These are phyloP conservation scores for Agrochola macilenta DNA, from an alignment of 2,888 invertebrate genomes.

Conservation along the genomic window DNA sequence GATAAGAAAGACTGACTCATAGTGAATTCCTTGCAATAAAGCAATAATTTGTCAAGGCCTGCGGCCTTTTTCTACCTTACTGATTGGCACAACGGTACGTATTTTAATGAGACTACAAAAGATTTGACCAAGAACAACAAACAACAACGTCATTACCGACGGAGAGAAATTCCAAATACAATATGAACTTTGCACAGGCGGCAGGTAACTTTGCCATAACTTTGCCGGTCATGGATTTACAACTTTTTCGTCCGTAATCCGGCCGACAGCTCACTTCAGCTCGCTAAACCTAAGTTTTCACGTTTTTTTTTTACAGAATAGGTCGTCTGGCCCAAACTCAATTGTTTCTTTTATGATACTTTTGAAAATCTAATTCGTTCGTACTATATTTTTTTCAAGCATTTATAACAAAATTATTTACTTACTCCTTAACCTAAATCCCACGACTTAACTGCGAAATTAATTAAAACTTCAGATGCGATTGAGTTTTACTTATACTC, in stretches of 20 bases:
- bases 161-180: constrained; percentile 8
- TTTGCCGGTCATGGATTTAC: not conserved
- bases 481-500: constrained; percentile 22
- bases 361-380: not conserved
- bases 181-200: not conserved
- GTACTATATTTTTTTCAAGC: not conserved
- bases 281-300: too few species aligned
- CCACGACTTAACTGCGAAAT: not conserved
- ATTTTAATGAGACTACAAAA: constrained; percentile 12
- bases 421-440: not conserved
- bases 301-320: too few species aligned
- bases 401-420: not conserved
- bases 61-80: constrained; percentile 12
- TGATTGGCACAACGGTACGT: not conserved
- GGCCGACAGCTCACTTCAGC: too few species aligned
- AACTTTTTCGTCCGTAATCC: not conserved
- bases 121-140: not conserved
- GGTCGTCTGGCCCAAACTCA: not conserved
- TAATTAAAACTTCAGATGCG: constrained; percentile 6
- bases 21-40: constrained; percentile 5
- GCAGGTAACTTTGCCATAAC: constrained; percentile 7
- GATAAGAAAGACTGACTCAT: constrained; percentile 40
- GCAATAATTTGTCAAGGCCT: constrained; percentile 20
- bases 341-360: not conserved
- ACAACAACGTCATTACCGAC: not conserved